Base-by-base conservation (phyloP, 2,113 vertebrate species). In the Anseranas semipalmata region DNA sequence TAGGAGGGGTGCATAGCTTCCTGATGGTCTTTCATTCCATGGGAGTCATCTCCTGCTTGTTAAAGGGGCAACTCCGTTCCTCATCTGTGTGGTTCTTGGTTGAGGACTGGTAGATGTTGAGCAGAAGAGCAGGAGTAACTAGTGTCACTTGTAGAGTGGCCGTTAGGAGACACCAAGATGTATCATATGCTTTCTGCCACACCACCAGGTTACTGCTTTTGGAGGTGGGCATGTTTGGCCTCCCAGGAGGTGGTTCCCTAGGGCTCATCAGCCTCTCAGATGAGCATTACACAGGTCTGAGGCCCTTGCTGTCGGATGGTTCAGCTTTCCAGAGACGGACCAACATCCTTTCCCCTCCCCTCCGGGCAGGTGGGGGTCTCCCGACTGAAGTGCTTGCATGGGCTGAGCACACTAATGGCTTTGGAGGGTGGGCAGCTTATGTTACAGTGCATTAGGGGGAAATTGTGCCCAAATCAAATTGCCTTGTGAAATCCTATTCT, bases 401-500 rank as follows among this genome's bases (percentile, higher is more conserved):
- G 48, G 62, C 50, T 59, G 77, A 91, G 60, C 2, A 1, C 71
- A 58, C 83, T 98, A 95, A 97, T 98, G 96, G 97, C 68, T 96
- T 90, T 90, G 79, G 67, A 93, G 70, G 93, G 60, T 92, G 75
- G 86, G 79, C 81, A 96, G 96, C 97, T 98, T 97, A 93, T 91
- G 89, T 98, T 98, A 98, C 98, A 97, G 39, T 97, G 94, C 98
- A 98, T 98, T 98, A 98, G 94, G 96, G 91, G 96, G 96, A 98
- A 98, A 98, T 98, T 96, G 94, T 96, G 86, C 88, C 90, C 97
- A 98, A 98, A 98, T 98, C 97, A 95, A 98, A 98, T 98, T 98
- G 95, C 53, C 98, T 98, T 98, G 96, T 98, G 99, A 99, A 99
- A 99, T 98, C 96, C 68, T 96, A 99, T 97, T 98, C 97, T 95